Evolutionary conservation across 92 coral and sea anemone genomes (phyloP).

Genomic region (Muricea muricata): DNA sequence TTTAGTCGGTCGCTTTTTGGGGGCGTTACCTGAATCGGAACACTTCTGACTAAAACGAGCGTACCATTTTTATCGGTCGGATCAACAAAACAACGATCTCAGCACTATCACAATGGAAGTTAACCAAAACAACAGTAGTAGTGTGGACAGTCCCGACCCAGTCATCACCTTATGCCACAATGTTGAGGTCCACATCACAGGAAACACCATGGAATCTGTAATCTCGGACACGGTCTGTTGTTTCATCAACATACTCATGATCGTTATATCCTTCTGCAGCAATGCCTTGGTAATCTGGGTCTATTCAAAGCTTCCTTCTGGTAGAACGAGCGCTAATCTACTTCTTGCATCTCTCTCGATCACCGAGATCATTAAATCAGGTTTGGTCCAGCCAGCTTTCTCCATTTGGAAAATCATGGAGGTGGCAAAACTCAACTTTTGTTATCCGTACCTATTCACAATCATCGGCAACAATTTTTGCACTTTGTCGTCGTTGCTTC

Average conservation of each 20-base stretch:
- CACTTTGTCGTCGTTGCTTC: slow-evolving; percentile 17
- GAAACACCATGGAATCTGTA: slow-evolving; percentile 22
- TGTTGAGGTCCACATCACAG: slow-evolving; percentile 12
- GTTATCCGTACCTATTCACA: slow-evolving; percentile 20
- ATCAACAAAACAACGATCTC: no score
- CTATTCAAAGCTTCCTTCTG: not conserved
- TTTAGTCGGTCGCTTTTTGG: no score
- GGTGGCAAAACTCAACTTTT: not conserved
- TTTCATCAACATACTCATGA: slow-evolving; percentile 13
- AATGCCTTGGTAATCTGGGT: slow-evolving; percentile 29
- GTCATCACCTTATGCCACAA: slow-evolving; percentile 2
- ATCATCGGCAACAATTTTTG: slow-evolving; percentile 26
- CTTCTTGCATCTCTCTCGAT: slow-evolving; percentile 22
- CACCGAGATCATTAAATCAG: not conserved
- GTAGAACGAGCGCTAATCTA: slow-evolving; percentile 1
- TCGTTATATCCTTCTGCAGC: slow-evolving; percentile 4
- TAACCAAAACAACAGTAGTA: not conserved
- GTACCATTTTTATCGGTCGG: no score
- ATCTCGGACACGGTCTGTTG: slow-evolving; percentile 18
- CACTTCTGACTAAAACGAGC: no score
- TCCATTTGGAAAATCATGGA: slow-evolving; percentile 10
- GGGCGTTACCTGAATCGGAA: no score
- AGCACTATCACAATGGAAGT: not conserved
- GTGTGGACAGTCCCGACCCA: not conserved
- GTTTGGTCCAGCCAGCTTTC: slow-evolving; percentile 32